These are phyloP conservation scores for Lucilia cuprina DNA, from an alignment of 1,140 invertebrate genomes.

Conservation along the genomic window DNA sequence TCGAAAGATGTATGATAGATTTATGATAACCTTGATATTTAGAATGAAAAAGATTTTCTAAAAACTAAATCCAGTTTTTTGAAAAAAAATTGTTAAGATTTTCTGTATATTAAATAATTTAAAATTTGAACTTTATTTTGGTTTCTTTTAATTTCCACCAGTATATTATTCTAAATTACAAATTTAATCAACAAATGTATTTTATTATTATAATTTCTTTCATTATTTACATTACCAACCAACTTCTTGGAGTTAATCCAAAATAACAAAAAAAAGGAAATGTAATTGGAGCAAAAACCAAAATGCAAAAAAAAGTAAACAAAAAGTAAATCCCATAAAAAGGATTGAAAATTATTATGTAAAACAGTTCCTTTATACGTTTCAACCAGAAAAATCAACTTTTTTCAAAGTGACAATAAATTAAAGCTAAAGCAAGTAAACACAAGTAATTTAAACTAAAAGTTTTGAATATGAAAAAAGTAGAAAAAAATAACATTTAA, in stretches of 20 bases:
- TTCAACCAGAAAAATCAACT: not conserved
- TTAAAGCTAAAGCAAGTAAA: not conserved
- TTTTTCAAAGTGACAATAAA: slow-evolving; percentile 7
- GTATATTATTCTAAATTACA: not conserved
- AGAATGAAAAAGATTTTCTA: no score
- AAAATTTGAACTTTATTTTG: no score
- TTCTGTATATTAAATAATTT: no score
- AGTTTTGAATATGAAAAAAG: no score
- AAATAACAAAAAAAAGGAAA: not conserved
- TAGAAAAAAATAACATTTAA: no score
- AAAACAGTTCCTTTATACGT: no score
- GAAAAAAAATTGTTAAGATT: no score
- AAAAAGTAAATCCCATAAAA: not conserved
- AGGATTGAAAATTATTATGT: not conserved
- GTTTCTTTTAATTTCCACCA: no score
- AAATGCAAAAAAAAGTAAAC: not conserved
- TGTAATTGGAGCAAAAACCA: not conserved
- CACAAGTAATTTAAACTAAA: not conserved
- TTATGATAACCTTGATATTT: no score
- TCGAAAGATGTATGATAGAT: no score
- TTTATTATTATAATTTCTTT: not conserved
- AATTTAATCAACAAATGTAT: slow-evolving; percentile 16
- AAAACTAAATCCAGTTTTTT: no score
- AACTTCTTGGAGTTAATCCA: not conserved
- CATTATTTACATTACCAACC: no score